Base-by-base conservation (phyloP, 2,113 vertebrate species). In the Grammomys surdaster region DNA sequence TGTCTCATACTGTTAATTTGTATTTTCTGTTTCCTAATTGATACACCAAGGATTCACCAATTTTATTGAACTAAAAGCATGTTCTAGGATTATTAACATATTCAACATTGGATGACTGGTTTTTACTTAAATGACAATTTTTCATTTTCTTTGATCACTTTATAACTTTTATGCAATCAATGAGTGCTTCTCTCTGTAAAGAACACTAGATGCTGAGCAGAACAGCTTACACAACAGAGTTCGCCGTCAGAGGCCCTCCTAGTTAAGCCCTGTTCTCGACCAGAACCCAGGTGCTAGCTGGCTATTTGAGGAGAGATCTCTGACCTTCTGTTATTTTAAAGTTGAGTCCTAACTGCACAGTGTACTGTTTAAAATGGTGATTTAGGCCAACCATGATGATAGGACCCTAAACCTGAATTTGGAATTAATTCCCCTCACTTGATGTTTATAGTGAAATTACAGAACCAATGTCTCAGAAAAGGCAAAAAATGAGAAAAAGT, bases 391-490 rank as follows among this genome's bases (percentile, higher is more conserved):
- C 93, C 90, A 58, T 63, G 48, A 69, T 86, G 65, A 8, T 77
- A 1, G 88, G 56, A 56, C 43, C 24, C 75, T 94, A 48, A 80
- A 92, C 43, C 72, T 97, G 60, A n/a, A 93, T 89, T 90, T 94
- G 88, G 73, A 94, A 89, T 54, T 9, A 96, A 80, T 94, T 82
- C 24, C 4, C 17, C 22, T 40, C 76, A 33, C 40, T 20, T 69
- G 54, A 91, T 72, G 78, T 31, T 89, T 95, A 90, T 0, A 87
- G 51, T 96, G 19, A 91, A 96, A 88, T 93, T 92, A 94, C 3
- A 46, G 17, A 95, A 88, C 28, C 26, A 73, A 1, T 95, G 13
- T 46, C 65, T 90, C 72, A 95, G 51, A 93, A 93, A 94, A 78
- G 46, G 13, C 4, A 56, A 73, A 93, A 54, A 90, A 82, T 58